Conservation (phyloP, 2,113 vertebrate species). For the Vireo altiloquus region DNA sequence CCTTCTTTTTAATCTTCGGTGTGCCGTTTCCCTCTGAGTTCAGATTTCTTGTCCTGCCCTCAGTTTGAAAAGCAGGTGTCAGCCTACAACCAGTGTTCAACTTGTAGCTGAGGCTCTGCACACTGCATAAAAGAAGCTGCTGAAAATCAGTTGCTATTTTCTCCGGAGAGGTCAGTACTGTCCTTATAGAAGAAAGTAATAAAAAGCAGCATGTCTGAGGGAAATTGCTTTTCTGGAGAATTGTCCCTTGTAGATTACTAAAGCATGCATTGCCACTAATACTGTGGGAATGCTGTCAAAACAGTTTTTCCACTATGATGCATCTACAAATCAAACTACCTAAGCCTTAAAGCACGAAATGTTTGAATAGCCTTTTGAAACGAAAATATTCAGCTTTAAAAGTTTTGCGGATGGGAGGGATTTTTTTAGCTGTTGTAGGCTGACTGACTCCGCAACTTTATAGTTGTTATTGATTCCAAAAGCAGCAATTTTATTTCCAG, state of each 20-base stretch:
- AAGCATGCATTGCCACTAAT: conserved; percentile 26
- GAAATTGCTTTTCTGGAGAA: conserved; percentile 66
- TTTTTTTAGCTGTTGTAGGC: conserved; percentile 24
- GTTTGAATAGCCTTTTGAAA: conserved; percentile 36
- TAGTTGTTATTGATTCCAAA: conserved; percentile 5
- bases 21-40: neutral
- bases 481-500: conserved; percentile 2
- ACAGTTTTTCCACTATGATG: conserved; percentile 47
- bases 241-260: conserved; percentile 57
- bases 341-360: conserved; percentile 37
- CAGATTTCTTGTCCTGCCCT: conserved; percentile 6
- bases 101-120: conserved; percentile 10
- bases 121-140: conserved; percentile 9
- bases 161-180: conserved; percentile 34
- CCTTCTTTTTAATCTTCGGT: neutral
- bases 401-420: neutral
- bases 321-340: conserved; percentile 52
- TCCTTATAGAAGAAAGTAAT: conserved; percentile 59
- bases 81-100: conserved; percentile 34
- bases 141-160: conserved; percentile 45
- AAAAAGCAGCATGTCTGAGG: conserved; percentile 38
- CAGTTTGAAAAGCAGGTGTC: conserved; percentile 52
- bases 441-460: neutral
- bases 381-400: conserved; percentile 20
- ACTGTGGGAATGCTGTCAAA: conserved; percentile 48